A percentile compares a stretch with the other conserved stretches of the same genome.
phyloP scores from a whole-genome alignment of 2,797 vertebrate genomes.

The Argya squamiceps region DNA sequence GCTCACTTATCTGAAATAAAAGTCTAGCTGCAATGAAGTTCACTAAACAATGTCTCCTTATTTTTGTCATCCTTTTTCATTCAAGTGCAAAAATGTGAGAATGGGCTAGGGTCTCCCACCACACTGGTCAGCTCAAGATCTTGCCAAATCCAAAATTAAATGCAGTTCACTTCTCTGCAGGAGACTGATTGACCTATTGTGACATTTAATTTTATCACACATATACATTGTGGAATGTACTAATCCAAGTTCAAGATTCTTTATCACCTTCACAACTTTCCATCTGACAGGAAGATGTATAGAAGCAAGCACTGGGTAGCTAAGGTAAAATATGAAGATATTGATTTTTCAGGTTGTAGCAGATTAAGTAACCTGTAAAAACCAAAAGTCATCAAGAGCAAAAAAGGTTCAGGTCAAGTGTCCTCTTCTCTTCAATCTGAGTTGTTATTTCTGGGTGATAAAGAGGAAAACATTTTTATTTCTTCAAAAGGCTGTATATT shows the following conservation, averaged over 20 bases:
- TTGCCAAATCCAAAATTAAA: background rate
- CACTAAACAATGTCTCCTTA: background rate
- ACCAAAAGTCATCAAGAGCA: background rate
- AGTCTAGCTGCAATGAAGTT: background rate
- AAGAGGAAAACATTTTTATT: slow-evolving; percentile 21
- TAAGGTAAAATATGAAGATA: slow-evolving; percentile 39
- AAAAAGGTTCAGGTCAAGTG: background rate
- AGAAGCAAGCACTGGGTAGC: background rate
- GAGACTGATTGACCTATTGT: background rate
- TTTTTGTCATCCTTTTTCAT: background rate
- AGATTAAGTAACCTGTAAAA: slow-evolving; percentile 38
- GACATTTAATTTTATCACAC: background rate
- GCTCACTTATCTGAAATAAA: background rate
- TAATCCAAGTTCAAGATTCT: slow-evolving; percentile 11
- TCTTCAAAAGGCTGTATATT: background rate
- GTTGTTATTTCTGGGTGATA: slow-evolving; percentile 1
- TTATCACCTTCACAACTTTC: background rate
- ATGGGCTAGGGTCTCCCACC: background rate
- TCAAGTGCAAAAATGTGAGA: background rate
- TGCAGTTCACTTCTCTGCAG: background rate
- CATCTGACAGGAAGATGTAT: slow-evolving; percentile 20
- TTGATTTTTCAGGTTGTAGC: slow-evolving; percentile 36
- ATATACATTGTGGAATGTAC: background rate
- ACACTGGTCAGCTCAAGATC: background rate
- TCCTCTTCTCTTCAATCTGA: background rate